phyloP scores from a whole-genome alignment of 2,113 vertebrate species.

The Alethe castanea region DNA sequence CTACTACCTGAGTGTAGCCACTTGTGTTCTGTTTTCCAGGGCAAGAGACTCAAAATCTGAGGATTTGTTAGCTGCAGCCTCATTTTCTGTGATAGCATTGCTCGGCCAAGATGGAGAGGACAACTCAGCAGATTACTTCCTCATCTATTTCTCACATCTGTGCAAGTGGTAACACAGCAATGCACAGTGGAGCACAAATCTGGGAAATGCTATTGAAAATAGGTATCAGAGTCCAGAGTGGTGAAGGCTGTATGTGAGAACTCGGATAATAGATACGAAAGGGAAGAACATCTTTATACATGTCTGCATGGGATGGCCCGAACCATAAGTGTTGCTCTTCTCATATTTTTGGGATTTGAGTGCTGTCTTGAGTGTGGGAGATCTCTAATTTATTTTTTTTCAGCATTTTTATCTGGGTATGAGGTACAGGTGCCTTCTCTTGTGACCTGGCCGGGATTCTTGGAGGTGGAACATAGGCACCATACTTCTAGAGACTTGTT shows the following conservation, averaged over 20 bases:
- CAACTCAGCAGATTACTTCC: not conserved
- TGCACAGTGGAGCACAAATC: not conserved
- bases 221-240: not conserved
- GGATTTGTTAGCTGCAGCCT: not conserved
- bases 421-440: not conserved
- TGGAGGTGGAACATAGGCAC: not conserved
- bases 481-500: not conserved
- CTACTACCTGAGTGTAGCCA: not conserved
- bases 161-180: not conserved
- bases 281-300: not conserved
- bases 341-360: not conserved
- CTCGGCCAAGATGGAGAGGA: not conserved
- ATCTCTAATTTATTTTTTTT: not conserved
- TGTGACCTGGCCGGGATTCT: not conserved
- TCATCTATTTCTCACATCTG: not conserved
- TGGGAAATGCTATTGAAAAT: not conserved
- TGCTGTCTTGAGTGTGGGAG: not conserved
- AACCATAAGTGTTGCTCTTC: not conserved
- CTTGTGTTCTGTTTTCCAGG: not conserved
- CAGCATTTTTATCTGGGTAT: not conserved
- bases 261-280: not conserved
- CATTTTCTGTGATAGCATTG: not conserved
- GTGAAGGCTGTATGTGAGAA: not conserved
- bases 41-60: not conserved
- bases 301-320: rapidly evolving